Base-by-base conservation (phyloP, 2,797 vertebrate species). In the Enteromius argenteus region DNA sequence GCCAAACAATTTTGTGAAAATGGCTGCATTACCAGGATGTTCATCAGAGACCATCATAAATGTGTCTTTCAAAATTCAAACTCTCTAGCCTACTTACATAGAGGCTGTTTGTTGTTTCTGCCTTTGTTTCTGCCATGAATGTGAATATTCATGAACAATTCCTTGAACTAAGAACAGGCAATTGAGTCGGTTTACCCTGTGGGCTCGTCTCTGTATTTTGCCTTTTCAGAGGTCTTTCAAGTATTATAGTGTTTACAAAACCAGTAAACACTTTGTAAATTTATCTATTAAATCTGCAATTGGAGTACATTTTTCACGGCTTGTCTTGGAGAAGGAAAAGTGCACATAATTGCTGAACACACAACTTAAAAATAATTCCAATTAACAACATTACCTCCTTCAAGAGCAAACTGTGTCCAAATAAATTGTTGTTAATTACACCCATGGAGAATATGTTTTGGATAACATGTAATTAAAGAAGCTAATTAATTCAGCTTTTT, bases 391-490 rank as follows among this genome's bases (percentile, higher is more conserved):
- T 89, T 92, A 91, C 91, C 90, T 92, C 92, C 90, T 95, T 93
- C 89, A 94, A 93, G 91, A 92, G 87, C 86, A 94, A 93, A 92
- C 87, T 90, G 92, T 94, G 93, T 94, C 90, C 90, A 94, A 95
- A 94, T 94, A 94, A 94, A 94, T 92, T 94, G 89, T 85, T 93
- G 91, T 91, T 95, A 95, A 95, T 95, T 93, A 93, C 85, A 88
- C 91, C 94, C 91, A 69, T 79, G 80, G 93, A 93, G 93, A 93
- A 92, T 92, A 92, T 69, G 87, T 91, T 90, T 93, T 91, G 88
- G 91, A 91, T 88, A 93, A 92, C 91, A 90, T 92, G 92, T 91
- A 92, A 92, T 94, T 93, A 92, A 92, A 93, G 89, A 89, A 88
- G 85, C 84, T 93, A 92, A 94, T 95, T 93, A 92, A 95, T 94